A percentile compares a stretch with the other conserved stretches of the same genome.
Evolutionary conservation across 2,113 vertebrate genomes (phyloP).

Genomic region (Lycaon pictus): DNA sequence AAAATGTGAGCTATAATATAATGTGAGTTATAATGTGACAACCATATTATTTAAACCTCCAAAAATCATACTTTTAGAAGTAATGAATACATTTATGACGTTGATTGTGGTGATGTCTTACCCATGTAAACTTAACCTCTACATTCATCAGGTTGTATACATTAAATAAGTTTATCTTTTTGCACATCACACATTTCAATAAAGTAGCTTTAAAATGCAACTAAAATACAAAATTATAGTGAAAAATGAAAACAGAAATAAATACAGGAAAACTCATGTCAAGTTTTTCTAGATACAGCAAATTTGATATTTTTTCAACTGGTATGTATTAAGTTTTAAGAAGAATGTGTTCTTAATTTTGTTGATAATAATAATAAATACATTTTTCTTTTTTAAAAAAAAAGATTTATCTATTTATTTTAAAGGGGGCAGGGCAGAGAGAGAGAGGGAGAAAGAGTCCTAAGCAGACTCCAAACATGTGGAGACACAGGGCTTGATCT

Average conservation of each 20-base stretch:
- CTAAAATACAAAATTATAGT: neutral
- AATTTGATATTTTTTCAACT: neutral
- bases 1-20: neutral
- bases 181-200: neutral
- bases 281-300: neutral
- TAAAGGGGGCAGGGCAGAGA: neutral
- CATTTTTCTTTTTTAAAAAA: neutral
- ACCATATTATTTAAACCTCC: neutral
- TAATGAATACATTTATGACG: neutral
- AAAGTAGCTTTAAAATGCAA: neutral
- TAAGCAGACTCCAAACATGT: neutral
- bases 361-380: neutral
- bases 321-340: neutral
- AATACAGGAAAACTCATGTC: neutral
- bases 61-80: neutral
- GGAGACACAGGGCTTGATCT: neutral
- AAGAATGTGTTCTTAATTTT: neutral
- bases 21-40: neutral
- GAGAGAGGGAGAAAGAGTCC: neutral
- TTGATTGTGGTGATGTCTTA: neutral
- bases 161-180: neutral
- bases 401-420: neutral
- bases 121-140: neutral
- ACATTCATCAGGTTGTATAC: neutral
- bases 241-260: constrained; percentile 1